These are phyloP conservation scores for Papilio dardanus DNA, from an alignment of 1,140 invertebrate species.

Conservation along the genomic window DNA sequence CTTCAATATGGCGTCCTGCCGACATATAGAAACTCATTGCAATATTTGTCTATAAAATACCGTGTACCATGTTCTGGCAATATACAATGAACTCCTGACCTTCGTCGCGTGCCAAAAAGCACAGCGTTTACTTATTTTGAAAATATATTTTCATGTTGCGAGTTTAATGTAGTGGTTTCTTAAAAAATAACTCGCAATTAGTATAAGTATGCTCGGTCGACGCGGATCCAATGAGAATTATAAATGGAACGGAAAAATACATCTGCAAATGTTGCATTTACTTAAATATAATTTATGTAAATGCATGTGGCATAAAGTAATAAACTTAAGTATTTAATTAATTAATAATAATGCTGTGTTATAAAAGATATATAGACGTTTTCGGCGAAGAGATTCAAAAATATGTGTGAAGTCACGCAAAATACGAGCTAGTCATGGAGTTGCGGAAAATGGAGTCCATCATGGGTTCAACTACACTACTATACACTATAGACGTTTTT, in stretches of 20 bases:
- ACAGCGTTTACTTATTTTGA: background rate
- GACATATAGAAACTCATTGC: no score
- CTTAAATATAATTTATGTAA: background rate
- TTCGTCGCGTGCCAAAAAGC: constrained; percentile 5
- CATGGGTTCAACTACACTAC: no score
- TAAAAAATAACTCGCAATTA: constrained; percentile 1
- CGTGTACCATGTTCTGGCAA: background rate
- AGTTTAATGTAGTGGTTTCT: constrained; percentile 1
- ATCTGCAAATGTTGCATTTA: background rate
- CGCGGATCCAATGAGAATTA: background rate
- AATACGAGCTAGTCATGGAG: no score
- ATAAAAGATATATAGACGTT: no score
- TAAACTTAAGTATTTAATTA: background rate
- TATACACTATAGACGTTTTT: no score
- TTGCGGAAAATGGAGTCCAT: no score
- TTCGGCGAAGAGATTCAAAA: no score
- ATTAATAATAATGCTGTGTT: background rate
- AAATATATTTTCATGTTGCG: background rate
- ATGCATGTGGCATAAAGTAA: background rate
- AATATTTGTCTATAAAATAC: background rate
- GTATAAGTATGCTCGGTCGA: background rate
- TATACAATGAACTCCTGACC: background rate
- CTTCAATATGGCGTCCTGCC: no score
- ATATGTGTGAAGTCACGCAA: no score
- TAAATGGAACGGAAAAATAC: background rate